Evolutionary conservation across 2,888 invertebrate genomes (phyloP).

Genomic region (Chymomyza caudatula): DNA sequence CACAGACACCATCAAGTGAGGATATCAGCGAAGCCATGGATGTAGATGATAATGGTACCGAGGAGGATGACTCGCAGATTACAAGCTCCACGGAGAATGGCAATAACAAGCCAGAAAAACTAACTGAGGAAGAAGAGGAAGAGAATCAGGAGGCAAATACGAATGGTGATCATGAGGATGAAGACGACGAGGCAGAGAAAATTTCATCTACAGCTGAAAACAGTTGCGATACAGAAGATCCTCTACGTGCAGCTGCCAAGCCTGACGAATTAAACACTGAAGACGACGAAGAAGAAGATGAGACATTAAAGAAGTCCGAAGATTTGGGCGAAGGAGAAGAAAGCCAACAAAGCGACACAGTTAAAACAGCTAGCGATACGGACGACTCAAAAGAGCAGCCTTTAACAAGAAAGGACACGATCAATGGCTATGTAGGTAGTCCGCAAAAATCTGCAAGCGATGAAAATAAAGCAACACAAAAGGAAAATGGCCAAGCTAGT

Average conservation of each 20-base stretch:
- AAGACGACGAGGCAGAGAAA: conserved; percentile 61
- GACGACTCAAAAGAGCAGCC: conserved; percentile 27
- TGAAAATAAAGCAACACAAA: conserved; percentile 21
- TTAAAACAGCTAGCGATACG: conserved; percentile 46
- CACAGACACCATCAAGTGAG: conserved; percentile 5
- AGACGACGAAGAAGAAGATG: conserved; percentile 7
- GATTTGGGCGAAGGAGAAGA: conserved; percentile 27
- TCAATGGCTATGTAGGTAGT: conserved; percentile 52
- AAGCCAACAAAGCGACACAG: conserved; percentile 50
- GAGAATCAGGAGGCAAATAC: conserved; percentile 59
- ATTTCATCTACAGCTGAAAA: conserved; percentile 63
- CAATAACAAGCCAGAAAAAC: conserved; percentile 41
- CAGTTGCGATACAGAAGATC: conserved; percentile 66
- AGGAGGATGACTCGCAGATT: conserved; percentile 71
- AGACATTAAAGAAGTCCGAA: conserved; percentile 28
- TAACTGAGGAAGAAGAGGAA: conserved; percentile 53
- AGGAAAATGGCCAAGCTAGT: conserved; percentile 58
- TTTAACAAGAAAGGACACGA: conserved; percentile 33
- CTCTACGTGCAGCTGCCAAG: conserved; percentile 39
- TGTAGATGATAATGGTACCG: conserved; percentile 51
- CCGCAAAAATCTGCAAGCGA: conserved; percentile 30
- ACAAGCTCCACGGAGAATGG: conserved; percentile 73
- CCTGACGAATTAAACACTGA: conserved; percentile 5
- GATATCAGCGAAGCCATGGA: conserved; percentile 50
- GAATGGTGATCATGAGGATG: conserved; percentile 59